Evolutionary conservation across 1,140 invertebrate genomes (phyloP), one percentile per base, ranked within the genome.

Genomic region (Lamellibrachia luymesi): DNA sequence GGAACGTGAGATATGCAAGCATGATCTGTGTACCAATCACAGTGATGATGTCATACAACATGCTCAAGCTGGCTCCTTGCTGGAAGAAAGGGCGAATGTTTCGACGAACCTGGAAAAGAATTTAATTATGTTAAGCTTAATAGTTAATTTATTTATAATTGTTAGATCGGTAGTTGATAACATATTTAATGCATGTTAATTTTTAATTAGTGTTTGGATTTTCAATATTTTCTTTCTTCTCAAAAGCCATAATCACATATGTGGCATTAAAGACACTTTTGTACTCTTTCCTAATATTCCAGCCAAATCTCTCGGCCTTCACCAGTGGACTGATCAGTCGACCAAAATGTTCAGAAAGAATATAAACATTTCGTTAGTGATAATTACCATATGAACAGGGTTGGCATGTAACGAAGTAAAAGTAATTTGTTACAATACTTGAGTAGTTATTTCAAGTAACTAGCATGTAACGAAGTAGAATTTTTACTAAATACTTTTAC

Each of bases 1-100:
- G 98, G 95, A 98, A 98, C 49, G 98, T 98, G 51, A 98, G 97
- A 95, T 99, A 99, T 50, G 98, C 97, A 97, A 99, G 97, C 91
- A 97, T 96, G 50, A 99, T 95, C 94, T 98, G 97, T n/a, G 98
- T 98, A 10, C 97, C 97, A 50, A 98, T 94, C 95, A 98, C 98
- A 51, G 95, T 96, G n/a, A 95, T 91, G n/a, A 51, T 91, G 92
- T 96, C 95, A 93, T 96, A 96, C 1, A 95, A 10, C 51, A 94
- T 92, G 90, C 92, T 94, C 50, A 93, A 92, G 50, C 2, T 50
- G 2, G 93, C 64, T 50, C 97, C 97, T 94, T 96, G 97, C 91
- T 98, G 95, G 96, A 99, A 98, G 94, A 97, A 97, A 50, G 98
- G 98, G 93, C 98, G 97, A 92, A 98, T 96, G 93, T 97, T 97